phyloP scores from a whole-genome alignment of 2,888 invertebrate species.

The Synergus gifuensis region DNA sequence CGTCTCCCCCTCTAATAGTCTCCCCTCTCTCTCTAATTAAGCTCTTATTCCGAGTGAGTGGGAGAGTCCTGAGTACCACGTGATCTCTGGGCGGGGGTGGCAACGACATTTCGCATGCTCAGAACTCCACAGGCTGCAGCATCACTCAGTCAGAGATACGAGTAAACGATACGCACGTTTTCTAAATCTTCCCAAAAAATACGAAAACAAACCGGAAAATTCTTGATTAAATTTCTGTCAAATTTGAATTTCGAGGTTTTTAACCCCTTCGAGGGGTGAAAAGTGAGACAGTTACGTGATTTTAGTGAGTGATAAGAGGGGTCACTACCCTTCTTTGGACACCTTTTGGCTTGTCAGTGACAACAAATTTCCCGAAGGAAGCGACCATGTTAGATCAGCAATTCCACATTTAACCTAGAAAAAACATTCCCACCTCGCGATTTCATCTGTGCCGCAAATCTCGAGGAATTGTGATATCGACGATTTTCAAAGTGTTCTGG shows the following conservation, averaged over 20 bases:
- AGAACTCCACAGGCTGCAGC: conserved; percentile 74
- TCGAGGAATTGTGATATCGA: not conserved
- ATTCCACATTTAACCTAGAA: conserved; percentile 35
- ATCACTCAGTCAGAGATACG: conserved; percentile 54
- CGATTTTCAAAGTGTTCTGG: not conserved
- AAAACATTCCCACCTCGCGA: conserved; percentile 29
- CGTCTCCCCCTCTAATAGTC: conserved; percentile 45
- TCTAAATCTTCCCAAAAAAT: not conserved
- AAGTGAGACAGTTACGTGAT: not conserved
- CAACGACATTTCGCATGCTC: conserved; percentile 76
- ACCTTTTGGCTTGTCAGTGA: not conserved
- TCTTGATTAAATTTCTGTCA: not conserved
- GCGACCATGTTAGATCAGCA: conserved; percentile 2
- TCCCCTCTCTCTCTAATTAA: conserved; percentile 56
- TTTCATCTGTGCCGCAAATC: conserved; percentile 7
- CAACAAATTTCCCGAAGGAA: conserved; percentile 3
- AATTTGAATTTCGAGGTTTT: not conserved
- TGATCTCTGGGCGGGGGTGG: conserved; percentile 75
- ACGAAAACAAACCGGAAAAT: not conserved
- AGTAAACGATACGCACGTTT: conserved; percentile 47
- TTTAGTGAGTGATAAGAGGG: conserved; percentile 2
- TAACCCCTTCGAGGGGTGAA: not conserved
- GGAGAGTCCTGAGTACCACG: conserved; percentile 65
- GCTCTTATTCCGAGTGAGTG: conserved; percentile 50
- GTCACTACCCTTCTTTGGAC: conserved; percentile 16